Percentiles rank a stretch among this genome's conserved stretches.
phyloP scores from a whole-genome alignment of 2,888 invertebrate genomes.

The Euzophera pinguis region DNA sequence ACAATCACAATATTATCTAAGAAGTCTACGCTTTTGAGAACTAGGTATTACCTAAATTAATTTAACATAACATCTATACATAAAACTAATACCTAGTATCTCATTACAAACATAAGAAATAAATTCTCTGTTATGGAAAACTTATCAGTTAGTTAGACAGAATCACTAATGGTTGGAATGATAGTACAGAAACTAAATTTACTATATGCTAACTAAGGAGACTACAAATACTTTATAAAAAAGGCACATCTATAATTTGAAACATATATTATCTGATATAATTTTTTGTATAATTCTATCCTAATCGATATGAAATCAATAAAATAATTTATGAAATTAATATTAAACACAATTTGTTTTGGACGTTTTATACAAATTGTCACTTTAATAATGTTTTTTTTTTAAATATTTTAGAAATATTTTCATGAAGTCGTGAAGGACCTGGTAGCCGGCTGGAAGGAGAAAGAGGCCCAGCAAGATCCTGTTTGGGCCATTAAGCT shows the following conservation, averaged over 20 bases:
- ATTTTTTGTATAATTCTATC: no score
- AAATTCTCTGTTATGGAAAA: not conserved
- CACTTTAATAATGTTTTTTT: no score
- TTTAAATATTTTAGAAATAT: no score
- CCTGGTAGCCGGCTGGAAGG: no score
- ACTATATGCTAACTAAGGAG: conserved; percentile 28
- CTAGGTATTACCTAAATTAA: conserved; percentile 17
- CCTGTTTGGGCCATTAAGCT: no score
- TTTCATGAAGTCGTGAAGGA: no score
- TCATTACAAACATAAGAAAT: conserved; percentile 20
- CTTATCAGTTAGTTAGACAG: not conserved
- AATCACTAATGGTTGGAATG: not conserved
- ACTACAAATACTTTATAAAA: conserved; percentile 40
- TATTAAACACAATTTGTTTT: no score
- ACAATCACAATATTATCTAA: conserved; percentile 6
- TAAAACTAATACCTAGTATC: conserved; percentile 24
- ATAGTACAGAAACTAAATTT: conserved; percentile 19
- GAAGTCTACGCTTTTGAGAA: conserved; percentile 6
- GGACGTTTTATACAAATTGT: no score
- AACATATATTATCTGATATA: conserved; percentile 28
- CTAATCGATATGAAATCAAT: no score
- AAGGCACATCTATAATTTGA: conserved; percentile 61
- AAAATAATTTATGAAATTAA: not conserved
- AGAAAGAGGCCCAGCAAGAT: no score
- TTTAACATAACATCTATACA: conserved; percentile 14